Evolutionary conservation across 1,140 invertebrate species (phyloP).

Genomic region (Drosophila ambigua): DNA sequence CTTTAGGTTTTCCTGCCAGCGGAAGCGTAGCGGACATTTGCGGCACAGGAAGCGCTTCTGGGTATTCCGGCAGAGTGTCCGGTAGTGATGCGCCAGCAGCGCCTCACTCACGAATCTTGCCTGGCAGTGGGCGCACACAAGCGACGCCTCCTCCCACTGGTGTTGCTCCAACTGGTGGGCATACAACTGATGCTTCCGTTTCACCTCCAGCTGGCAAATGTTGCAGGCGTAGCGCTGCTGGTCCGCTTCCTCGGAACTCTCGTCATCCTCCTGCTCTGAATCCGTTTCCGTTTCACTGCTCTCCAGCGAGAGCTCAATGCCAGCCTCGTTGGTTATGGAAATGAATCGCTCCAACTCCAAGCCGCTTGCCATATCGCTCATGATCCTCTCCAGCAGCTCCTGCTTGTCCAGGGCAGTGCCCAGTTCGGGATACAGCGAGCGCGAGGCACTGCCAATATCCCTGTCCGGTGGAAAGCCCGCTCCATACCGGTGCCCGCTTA

Average conservation of each 20-base stretch:
- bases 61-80: slow-evolving; percentile 59
- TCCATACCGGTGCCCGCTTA: slow-evolving; percentile 46
- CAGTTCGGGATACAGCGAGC: slow-evolving; percentile 63
- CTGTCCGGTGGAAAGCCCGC: slow-evolving; percentile 30
- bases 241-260: neutral
- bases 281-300: slow-evolving; percentile 75
- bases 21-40: slow-evolving; percentile 72
- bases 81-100: slow-evolving; percentile 65
- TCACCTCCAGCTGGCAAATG: slow-evolving; percentile 83
- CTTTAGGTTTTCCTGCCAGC: slow-evolving; percentile 75
- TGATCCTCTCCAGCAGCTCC: slow-evolving; percentile 54
- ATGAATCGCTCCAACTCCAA: slow-evolving; percentile 64
- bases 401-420: slow-evolving; percentile 14
- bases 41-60: slow-evolving; percentile 66
- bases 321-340: slow-evolving; percentile 74
- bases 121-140: slow-evolving; percentile 61
- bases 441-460: slow-evolving; percentile 30
- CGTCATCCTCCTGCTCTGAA: slow-evolving; percentile 23
- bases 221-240: slow-evolving; percentile 72
- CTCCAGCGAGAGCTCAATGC: slow-evolving; percentile 66
- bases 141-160: slow-evolving; percentile 42
- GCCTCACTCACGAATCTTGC: slow-evolving; percentile 56
- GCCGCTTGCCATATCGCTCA: slow-evolving; percentile 42
- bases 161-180: slow-evolving; percentile 68
- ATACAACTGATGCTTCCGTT: slow-evolving; percentile 71